A percentile compares a stretch with the other conserved stretches of the same genome.
Evolutionary conservation across 2,113 vertebrate species (phyloP).

Genomic region (Sula dactylatra): DNA sequence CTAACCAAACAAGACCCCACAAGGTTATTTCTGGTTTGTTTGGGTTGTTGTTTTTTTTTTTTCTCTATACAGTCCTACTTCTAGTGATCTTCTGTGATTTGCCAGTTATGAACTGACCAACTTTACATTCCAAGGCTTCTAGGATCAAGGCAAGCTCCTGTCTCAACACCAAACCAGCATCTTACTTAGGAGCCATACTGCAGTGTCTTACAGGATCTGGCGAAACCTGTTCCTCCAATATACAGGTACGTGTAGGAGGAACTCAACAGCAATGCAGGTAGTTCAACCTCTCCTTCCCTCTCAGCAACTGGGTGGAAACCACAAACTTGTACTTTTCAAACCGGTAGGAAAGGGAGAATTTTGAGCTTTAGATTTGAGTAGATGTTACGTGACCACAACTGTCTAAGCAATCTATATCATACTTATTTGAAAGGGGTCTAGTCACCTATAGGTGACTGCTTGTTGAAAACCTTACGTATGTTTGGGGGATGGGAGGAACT

Average conservation of each 20-base stretch:
- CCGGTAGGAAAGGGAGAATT: not conserved
- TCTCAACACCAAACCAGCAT: not conserved
- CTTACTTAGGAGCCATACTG: not conserved
- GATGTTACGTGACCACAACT: not conserved
- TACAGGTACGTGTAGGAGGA: not conserved
- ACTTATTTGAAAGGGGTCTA: not conserved
- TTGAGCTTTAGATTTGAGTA: not conserved
- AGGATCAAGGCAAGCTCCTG: not conserved
- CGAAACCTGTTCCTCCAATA: constrained; percentile 35
- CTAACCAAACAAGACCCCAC: not conserved
- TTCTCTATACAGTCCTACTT: not conserved
- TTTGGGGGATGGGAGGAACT: not conserved
- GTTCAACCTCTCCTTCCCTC: not conserved
- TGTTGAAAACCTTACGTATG: not conserved
- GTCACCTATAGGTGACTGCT: not conserved
- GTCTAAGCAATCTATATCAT: not conserved
- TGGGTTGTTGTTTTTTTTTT: not conserved
- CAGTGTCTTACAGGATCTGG: not conserved
- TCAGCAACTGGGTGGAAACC: not conserved
- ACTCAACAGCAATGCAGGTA: not conserved
- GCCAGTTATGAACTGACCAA: not conserved
- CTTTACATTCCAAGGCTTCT: not conserved
- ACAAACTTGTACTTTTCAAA: not conserved
- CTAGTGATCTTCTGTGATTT: not conserved
- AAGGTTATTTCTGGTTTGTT: not conserved